Evolutionary conservation across 2,797 vertebrate species (phyloP).

Genomic region (Tauraco hartlaubi): DNA sequence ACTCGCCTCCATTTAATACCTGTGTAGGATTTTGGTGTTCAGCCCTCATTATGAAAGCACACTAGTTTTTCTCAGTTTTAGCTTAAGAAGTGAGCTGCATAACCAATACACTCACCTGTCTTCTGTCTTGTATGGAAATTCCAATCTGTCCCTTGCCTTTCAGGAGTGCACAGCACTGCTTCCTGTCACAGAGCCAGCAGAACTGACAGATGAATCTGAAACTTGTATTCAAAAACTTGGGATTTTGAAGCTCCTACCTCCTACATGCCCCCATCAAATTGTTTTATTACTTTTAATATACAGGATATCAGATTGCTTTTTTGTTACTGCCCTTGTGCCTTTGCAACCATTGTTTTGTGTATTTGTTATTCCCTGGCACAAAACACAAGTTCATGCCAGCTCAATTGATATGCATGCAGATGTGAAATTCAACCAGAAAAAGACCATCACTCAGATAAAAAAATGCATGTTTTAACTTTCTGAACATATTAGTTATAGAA

Average conservation of each 20-base stretch:
- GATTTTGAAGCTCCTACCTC: background rate
- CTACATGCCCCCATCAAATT: background rate
- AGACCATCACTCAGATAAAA: background rate
- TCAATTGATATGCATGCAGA: background rate
- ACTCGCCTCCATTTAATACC: background rate
- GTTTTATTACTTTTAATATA: background rate
- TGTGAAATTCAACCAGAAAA: background rate
- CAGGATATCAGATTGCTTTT: background rate
- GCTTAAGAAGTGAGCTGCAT: conserved; percentile 31
- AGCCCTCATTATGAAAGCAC: background rate
- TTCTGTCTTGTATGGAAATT: conserved; percentile 49
- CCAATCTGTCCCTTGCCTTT: conserved; percentile 16
- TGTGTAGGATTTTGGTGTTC: background rate
- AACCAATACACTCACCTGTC: background rate
- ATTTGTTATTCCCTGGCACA: background rate
- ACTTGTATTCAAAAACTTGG: background rate
- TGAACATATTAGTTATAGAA: background rate
- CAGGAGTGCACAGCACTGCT: background rate
- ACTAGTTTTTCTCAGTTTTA: background rate
- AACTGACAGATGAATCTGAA: background rate
- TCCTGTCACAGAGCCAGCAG: background rate
- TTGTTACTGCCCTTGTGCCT: background rate
- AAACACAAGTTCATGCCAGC: background rate
- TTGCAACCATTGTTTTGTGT: background rate
- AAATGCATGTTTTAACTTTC: background rate